These are phyloP conservation scores for Colius striatus DNA, from an alignment of 2,113 vertebrate species.

Conservation along the genomic window DNA sequence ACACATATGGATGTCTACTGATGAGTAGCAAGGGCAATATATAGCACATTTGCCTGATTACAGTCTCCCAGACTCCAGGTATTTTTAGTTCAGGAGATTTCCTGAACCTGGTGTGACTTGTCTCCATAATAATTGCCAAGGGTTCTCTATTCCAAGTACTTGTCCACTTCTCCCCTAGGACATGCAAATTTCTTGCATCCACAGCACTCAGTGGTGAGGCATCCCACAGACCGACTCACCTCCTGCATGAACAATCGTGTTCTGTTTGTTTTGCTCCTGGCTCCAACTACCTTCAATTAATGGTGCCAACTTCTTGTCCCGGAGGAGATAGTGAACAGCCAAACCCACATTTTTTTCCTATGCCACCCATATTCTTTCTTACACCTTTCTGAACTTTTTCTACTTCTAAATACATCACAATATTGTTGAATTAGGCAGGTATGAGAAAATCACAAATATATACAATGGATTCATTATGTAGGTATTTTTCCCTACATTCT, in stretches of 20 bases:
- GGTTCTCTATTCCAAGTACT: constrained; percentile 25
- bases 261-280: constrained; percentile 46
- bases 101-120: neutral
- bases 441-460: neutral
- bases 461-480: neutral
- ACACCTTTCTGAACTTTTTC: neutral
- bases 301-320: neutral
- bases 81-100: neutral
- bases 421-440: neutral
- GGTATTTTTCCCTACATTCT: neutral
- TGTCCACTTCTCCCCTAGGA: constrained; percentile 44
- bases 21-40: fast-evolving
- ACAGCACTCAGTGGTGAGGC: constrained; percentile 18
- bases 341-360: neutral
- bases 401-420: neutral
- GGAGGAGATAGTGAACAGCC: neutral
- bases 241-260: neutral
- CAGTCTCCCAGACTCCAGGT: neutral
- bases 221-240: constrained; percentile 25
- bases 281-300: constrained; percentile 53
- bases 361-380: neutral
- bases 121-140: constrained; percentile 24
- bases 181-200: constrained; percentile 56
- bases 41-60: neutral
- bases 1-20: fast-evolving